Conservation (phyloP, 2,797 vertebrate species). For the Vespertilio murinus region DNA sequence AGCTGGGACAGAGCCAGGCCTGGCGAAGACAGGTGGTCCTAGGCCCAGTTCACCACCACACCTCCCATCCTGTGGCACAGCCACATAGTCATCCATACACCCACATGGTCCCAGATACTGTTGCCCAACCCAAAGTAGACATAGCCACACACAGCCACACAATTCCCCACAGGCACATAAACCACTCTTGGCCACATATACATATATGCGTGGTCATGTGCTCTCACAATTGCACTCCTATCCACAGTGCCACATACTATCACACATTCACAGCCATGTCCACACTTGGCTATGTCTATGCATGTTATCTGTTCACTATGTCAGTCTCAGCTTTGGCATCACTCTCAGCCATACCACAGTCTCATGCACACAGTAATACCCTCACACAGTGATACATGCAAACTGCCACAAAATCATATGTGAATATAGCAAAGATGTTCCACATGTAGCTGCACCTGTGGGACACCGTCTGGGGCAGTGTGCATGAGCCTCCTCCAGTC, state of each 20-base stretch:
- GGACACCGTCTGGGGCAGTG: neutral
- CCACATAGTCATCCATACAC: too few relatives aligned
- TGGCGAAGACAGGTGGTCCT: neutral
- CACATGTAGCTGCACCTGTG: accelerated
- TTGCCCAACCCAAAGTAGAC: neutral
- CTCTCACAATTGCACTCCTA: neutral
- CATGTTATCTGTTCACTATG: neutral
- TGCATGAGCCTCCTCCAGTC: too few relatives aligned
- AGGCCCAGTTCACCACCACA: neutral
- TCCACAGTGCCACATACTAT: neutral
- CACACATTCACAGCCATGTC: neutral
- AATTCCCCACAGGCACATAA: neutral
- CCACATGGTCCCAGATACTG: neutral
- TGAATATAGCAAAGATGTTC: neutral
- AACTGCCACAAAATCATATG: neutral
- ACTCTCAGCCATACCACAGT: neutral
- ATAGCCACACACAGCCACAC: neutral
- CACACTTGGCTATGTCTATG: neutral
- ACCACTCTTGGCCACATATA: neutral
- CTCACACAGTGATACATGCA: neutral
- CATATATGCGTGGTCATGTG: accelerated
- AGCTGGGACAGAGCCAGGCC: neutral
- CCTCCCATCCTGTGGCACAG: neutral
- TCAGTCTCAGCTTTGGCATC: neutral
- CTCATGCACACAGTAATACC: neutral